phyloP scores from a whole-genome alignment of 2,113 vertebrate genomes.

The Micronycteris hirsuta region DNA sequence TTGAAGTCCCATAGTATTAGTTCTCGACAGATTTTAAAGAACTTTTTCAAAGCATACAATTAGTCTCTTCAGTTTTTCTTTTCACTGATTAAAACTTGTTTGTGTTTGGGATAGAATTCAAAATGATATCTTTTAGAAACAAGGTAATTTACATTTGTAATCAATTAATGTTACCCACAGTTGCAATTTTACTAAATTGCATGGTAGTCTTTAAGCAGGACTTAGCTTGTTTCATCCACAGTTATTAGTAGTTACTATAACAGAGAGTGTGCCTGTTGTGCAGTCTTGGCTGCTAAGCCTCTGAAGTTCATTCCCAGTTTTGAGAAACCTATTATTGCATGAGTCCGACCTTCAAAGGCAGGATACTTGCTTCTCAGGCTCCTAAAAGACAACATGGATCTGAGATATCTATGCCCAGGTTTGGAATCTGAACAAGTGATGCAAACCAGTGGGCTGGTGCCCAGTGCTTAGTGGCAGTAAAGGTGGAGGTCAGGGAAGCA shows the following conservation, averaged over 20 bases:
- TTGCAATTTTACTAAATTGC: constrained; percentile 35
- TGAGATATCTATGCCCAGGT: background rate
- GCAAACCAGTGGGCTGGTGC: background rate
- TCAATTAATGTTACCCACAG: background rate
- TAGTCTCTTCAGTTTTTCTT: background rate
- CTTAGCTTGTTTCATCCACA: background rate
- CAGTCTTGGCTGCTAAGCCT: background rate
- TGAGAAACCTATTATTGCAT: background rate
- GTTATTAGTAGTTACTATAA: background rate
- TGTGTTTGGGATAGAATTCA: background rate
- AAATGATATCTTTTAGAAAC: constrained; percentile 15
- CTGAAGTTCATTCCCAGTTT: background rate
- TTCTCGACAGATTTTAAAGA: background rate
- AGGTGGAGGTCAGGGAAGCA: background rate
- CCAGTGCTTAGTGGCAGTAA: background rate
- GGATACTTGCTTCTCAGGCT: background rate
- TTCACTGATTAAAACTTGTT: constrained; percentile 32
- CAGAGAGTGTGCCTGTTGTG: background rate
- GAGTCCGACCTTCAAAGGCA: background rate
- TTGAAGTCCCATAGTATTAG: background rate
- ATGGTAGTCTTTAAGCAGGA: background rate
- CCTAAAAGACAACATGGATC: background rate
- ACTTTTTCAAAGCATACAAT: background rate
- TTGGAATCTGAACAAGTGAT: background rate
- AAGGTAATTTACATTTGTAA: constrained; percentile 38